phyloP scores from a whole-genome alignment of 2,113 vertebrate species.

The Furnarius figulus region DNA sequence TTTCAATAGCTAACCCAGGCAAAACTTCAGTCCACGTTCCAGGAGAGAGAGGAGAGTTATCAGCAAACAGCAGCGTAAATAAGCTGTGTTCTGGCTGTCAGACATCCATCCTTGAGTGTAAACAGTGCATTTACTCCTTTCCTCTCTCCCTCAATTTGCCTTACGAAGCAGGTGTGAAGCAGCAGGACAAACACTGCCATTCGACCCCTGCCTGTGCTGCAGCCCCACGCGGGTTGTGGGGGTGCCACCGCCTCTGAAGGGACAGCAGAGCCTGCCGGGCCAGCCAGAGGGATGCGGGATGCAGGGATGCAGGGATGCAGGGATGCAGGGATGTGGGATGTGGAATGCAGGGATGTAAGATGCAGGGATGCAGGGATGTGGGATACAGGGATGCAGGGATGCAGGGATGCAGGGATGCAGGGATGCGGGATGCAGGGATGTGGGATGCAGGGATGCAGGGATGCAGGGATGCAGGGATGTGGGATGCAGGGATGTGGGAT shows the following conservation, averaged over 20 bases:
- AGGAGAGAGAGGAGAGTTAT: neutral
- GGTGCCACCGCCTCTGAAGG: neutral
- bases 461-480: no score
- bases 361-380: no score
- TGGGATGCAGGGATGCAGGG: no score
- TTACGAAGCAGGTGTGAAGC: fast-evolving
- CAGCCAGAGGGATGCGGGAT: no score
- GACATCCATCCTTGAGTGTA: neutral
- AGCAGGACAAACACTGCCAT: neutral
- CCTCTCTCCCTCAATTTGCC: neutral
- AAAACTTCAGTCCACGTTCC: neutral
- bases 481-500: no score
- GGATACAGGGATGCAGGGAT: no score
- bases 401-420: no score
- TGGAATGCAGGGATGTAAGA: no score
- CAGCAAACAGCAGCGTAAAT: neutral
- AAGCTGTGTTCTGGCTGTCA: neutral
- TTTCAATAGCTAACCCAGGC: neutral
- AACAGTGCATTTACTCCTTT: neutral
- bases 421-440: no score
- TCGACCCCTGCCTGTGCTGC: neutral
- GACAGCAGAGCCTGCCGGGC: no score
- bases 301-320: no score
- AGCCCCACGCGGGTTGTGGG: neutral
- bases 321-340: no score